phyloP scores from a whole-genome alignment of 2,113 vertebrate genomes.

The Cavia porcellus region DNA sequence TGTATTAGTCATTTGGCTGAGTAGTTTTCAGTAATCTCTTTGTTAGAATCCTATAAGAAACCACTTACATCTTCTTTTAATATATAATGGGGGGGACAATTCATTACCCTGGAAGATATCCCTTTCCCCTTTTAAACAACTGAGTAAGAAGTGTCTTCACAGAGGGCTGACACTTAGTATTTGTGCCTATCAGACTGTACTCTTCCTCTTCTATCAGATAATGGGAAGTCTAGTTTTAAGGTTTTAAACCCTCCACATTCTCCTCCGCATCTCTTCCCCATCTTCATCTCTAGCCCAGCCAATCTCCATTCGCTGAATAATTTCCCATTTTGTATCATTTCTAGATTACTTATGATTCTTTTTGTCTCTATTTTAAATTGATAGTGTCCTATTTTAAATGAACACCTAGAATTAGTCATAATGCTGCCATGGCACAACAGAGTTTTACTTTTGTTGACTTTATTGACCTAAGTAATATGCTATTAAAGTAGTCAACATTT shows the following conservation, averaged over 20 bases:
- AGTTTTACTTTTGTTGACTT: conserved; percentile 67
- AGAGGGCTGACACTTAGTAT: not conserved
- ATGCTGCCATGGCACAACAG: conserved; percentile 9
- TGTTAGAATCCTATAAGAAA: conserved; percentile 30
- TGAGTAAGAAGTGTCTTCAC: not conserved
- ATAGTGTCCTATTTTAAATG: not conserved
- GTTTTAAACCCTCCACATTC: not conserved
- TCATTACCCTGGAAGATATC: not conserved
- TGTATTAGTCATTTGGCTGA: not conserved
- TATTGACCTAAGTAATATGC: conserved; percentile 55
- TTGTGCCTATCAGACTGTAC: not conserved
- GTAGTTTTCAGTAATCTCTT: conserved; percentile 14
- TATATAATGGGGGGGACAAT: not conserved
- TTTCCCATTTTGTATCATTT: not conserved
- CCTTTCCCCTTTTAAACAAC: not conserved
- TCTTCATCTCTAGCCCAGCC: not conserved
- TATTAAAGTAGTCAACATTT: conserved; percentile 71
- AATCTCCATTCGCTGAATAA: not conserved
- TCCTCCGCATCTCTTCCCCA: not conserved
- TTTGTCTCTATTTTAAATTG: not conserved
- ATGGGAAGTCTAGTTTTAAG: not conserved
- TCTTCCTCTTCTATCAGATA: not conserved
- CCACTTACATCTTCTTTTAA: not conserved
- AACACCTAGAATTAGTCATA: conserved; percentile 35
- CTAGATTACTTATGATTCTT: not conserved